Evolutionary conservation across 2,888 invertebrate genomes (phyloP).

Genomic region (Chloroclysta siterata): DNA sequence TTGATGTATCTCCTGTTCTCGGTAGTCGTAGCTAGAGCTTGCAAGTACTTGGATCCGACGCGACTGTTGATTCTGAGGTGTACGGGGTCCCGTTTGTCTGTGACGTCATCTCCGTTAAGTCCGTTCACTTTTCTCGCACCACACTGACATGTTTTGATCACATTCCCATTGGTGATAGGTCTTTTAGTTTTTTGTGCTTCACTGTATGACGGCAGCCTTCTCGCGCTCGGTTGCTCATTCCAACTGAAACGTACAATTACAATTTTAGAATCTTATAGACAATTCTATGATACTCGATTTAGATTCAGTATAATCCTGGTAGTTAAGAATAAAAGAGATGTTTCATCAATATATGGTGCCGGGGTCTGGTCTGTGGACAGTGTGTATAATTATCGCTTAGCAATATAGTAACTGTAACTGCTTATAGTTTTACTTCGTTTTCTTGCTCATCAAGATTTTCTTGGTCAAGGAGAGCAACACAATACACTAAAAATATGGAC

Average conservation of each 20-base stretch:
- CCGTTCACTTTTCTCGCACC: conserved; percentile 75
- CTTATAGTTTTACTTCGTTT: too few species aligned
- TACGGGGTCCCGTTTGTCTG: conserved; percentile 63
- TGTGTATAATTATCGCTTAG: too few species aligned
- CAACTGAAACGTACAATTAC: conserved; percentile 64
- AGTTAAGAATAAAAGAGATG: background rate
- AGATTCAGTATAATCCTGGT: background rate
- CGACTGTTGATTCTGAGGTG: conserved; percentile 75
- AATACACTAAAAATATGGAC: too few species aligned
- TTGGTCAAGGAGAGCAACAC: too few species aligned
- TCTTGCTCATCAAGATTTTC: too few species aligned
- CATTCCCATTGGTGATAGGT: conserved; percentile 74
- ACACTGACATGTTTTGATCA: conserved; percentile 73
- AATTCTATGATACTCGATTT: background rate
- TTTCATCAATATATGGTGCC: too few species aligned
- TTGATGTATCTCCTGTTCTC: conserved; percentile 68
- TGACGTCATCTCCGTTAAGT: conserved; percentile 58
- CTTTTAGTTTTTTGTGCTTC: conserved; percentile 84
- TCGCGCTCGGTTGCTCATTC: conserved; percentile 82
- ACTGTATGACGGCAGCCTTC: conserved; percentile 82
- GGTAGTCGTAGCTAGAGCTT: conserved; percentile 73
- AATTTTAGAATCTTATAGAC: background rate
- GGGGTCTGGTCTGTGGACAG: too few species aligned
- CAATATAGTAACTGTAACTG: too few species aligned
- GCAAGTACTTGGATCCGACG: conserved; percentile 79